Conservation (phyloP, 2,113 vertebrate genomes). For the Limanda limanda region DNA sequence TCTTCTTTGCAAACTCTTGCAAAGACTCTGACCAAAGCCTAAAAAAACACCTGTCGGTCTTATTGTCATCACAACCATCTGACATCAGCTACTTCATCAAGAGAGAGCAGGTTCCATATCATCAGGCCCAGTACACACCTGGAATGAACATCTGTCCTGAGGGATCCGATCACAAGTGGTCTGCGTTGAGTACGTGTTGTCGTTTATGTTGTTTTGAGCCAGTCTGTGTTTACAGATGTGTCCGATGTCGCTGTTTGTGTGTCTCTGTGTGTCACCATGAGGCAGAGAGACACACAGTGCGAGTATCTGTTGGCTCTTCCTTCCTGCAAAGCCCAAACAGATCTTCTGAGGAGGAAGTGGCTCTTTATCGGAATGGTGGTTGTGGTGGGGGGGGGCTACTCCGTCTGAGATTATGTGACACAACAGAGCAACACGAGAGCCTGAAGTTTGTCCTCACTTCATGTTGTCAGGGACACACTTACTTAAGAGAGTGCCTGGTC, state of each 20-base stretch:
- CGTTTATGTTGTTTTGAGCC: too few relatives aligned
- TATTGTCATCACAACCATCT: background rate
- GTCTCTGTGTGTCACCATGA: too few relatives aligned
- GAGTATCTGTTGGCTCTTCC: conserved; percentile 33
- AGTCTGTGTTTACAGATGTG: too few relatives aligned
- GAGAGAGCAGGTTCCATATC: too few relatives aligned
- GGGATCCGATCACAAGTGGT: too few relatives aligned
- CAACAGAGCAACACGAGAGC: conserved; percentile 60
- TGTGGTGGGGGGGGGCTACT: background rate
- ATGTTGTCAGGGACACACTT: conserved; percentile 49
- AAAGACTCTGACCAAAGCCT: too few relatives aligned
- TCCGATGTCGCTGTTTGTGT: too few relatives aligned
- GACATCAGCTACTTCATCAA: background rate
- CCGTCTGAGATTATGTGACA: conserved; percentile 53
- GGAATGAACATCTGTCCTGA: too few relatives aligned
- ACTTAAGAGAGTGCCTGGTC: conserved; percentile 39
- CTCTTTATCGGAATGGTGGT: conserved; percentile 20
- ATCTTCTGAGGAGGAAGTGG: conserved; percentile 57
- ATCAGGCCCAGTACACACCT: too few relatives aligned
- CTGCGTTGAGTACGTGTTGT: too few relatives aligned
- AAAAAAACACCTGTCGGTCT: background rate
- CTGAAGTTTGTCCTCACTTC: conserved; percentile 48
- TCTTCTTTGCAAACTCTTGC: too few relatives aligned
- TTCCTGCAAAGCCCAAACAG: conserved; percentile 26
- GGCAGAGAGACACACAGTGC: background rate